Percentiles rank a stretch among this genome's conserved stretches.
phyloP scores from a whole-genome alignment of 1,140 invertebrate species.

The Meteorus sp. region DNA sequence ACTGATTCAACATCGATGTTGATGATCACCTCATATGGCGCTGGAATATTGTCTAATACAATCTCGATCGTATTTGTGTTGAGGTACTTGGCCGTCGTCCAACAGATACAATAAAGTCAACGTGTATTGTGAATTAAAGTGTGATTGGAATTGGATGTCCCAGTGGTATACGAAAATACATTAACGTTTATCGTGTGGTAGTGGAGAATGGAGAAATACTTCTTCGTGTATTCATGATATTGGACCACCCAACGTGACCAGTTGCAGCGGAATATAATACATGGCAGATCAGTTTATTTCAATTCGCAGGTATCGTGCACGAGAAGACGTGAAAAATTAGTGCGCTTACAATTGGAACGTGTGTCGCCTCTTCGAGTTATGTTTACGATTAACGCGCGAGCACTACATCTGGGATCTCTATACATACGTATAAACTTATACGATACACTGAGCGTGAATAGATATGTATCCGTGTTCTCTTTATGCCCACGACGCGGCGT shows the following conservation, averaged over 20 bases:
- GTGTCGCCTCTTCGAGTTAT: constrained; percentile 4
- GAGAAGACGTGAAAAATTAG: constrained; percentile 25
- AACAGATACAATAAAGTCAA: no score
- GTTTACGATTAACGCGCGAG: no score
- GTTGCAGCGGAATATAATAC: neutral
- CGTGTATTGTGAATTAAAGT: no score
- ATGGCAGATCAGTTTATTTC: constrained; percentile 13
- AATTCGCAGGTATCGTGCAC: constrained; percentile 22
- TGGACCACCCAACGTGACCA: constrained; percentile 2
- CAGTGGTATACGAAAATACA: no score
- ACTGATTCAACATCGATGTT: no score
- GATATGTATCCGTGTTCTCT: constrained; percentile 25
- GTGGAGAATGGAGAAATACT: neutral
- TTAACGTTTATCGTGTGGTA: no score
- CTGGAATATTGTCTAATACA: no score
- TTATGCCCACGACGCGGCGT: constrained; percentile 27
- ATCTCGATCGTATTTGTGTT: no score
- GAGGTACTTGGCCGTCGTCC: no score
- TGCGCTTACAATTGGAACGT: constrained; percentile 26
- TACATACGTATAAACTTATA: constrained; percentile 13
- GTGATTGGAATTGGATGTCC: no score
- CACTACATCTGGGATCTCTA: neutral
- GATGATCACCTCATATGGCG: no score
- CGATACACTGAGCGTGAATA: constrained; percentile 10
- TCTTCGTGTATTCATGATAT: neutral